Percentiles rank a stretch among this genome's conserved stretches.
Conservation (phyloP, 1,140 invertebrate genomes). For the Drosophila biarmipes region DNA sequence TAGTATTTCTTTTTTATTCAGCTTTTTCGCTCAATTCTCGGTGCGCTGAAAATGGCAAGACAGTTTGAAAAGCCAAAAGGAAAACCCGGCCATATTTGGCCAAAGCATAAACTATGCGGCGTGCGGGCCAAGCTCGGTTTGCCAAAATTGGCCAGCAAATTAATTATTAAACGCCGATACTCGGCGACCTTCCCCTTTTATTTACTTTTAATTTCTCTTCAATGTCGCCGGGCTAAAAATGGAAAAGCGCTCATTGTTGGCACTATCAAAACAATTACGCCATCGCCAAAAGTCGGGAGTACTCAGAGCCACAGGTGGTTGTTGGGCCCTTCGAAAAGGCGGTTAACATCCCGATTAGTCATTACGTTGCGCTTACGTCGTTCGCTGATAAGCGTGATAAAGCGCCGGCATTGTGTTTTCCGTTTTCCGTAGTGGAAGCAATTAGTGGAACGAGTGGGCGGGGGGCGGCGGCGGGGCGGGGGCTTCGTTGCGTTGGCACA, state of each 20-base stretch:
- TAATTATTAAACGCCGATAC: slow-evolving; percentile 53
- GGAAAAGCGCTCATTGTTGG: slow-evolving; percentile 61
- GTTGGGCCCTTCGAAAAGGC: slow-evolving; percentile 11
- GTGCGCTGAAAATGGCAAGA: slow-evolving; percentile 44
- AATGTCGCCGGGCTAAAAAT: slow-evolving; percentile 75
- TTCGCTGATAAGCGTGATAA: slow-evolving; percentile 73
- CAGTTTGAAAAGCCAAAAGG: slow-evolving; percentile 50
- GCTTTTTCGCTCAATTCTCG: slow-evolving; percentile 9
- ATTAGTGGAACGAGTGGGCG: slow-evolving; percentile 46
- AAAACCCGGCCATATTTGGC: slow-evolving; percentile 56
- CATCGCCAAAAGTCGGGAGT: slow-evolving; percentile 56
- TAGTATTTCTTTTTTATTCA: slow-evolving; percentile 9
- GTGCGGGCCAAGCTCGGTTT: slow-evolving; percentile 27
- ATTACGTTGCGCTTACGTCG: slow-evolving; percentile 54
- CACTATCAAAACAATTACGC: slow-evolving; percentile 77
- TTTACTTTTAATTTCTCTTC: slow-evolving; percentile 83
- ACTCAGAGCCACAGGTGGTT: slow-evolving; percentile 37
- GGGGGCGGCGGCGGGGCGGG: slow-evolving; percentile 4
- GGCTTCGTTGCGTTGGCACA: slow-evolving; percentile 40
- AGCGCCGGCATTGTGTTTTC: slow-evolving; percentile 64
- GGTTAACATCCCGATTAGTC: slow-evolving; percentile 52
- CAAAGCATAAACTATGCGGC: slow-evolving; percentile 47
- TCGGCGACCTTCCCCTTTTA: slow-evolving; percentile 51
- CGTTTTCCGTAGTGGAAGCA: slow-evolving; percentile 35
- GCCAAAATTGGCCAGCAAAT: slow-evolving; percentile 55